Conservation (phyloP, 2,113 vertebrate species). For the Ovis canadensis region DNA sequence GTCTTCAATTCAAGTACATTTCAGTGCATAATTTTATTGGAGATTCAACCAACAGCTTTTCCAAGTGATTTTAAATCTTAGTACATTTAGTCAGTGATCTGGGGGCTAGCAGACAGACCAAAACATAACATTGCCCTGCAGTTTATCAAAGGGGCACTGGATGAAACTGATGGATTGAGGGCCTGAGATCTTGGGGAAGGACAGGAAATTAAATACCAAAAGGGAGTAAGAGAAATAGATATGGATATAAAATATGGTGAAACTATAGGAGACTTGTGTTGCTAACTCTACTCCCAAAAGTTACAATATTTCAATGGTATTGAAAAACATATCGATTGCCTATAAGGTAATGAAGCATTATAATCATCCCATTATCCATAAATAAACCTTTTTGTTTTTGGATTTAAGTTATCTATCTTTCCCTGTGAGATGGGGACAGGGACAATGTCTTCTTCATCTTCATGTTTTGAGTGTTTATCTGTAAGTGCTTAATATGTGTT, state of each 20-base stretch:
- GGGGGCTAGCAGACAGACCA: not conserved
- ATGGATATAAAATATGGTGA: not conserved
- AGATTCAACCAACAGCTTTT: not conserved
- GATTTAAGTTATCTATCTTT: not conserved
- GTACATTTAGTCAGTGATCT: not conserved
- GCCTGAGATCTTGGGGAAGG: not conserved
- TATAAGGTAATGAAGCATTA: not conserved
- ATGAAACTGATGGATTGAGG: not conserved
- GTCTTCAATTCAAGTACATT: not conserved
- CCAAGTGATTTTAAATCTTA: not conserved
- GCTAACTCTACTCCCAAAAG: not conserved
- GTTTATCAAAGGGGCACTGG: not conserved
- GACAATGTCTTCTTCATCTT: not conserved
- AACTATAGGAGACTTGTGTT: not conserved
- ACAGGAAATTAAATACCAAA: conserved; percentile 46
- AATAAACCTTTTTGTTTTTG: not conserved
- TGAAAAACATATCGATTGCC: not conserved
- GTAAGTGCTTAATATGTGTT: not conserved
- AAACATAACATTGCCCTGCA: not conserved
- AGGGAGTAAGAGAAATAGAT: not conserved
- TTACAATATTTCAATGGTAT: not conserved
- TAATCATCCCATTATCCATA: not conserved
- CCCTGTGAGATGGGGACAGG: not conserved
- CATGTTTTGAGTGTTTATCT: not conserved
- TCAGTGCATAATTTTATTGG: not conserved